These are phyloP conservation scores for Macrosteles quadrilineatus DNA, from an alignment of 1,140 invertebrate genomes.

Conservation along the genomic window DNA sequence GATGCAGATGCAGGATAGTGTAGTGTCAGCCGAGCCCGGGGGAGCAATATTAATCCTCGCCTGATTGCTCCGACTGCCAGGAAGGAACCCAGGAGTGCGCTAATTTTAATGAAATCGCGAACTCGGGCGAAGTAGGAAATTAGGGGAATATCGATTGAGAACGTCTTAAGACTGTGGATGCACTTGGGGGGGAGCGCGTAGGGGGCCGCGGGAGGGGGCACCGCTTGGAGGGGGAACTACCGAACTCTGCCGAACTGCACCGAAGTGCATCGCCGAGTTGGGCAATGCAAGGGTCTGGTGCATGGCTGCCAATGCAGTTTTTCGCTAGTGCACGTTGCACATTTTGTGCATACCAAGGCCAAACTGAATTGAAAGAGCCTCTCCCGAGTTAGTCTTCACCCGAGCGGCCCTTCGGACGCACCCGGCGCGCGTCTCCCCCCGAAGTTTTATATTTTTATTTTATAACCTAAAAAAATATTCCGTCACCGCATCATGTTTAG, in stretches of 20 bases:
- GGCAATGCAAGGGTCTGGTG: slow-evolving; percentile 32
- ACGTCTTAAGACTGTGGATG: slow-evolving; percentile 22
- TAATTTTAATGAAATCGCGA: slow-evolving; percentile 27
- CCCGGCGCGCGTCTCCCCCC: slow-evolving; percentile 39
- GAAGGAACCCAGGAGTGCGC: slow-evolving; percentile 14
- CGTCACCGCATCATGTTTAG: not conserved
- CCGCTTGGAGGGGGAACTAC: slow-evolving; percentile 23
- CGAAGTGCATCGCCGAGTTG: slow-evolving; percentile 33
- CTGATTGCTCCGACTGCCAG: not conserved
- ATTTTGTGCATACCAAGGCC: slow-evolving; percentile 32
- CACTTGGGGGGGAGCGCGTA: not conserved
- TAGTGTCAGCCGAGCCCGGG: not conserved
- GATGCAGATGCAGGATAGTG: too few species aligned
- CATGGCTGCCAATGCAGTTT: slow-evolving; percentile 29
- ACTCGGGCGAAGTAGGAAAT: slow-evolving; percentile 20
- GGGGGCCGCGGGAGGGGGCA: not conserved
- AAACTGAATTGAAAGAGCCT: slow-evolving; percentile 16
- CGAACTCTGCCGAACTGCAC: slow-evolving; percentile 30
- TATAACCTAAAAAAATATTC: slow-evolving; percentile 5
- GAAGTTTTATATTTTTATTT: not conserved
- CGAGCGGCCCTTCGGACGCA: slow-evolving; percentile 35
- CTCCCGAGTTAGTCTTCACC: slow-evolving; percentile 8
- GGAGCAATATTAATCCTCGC: not conserved
- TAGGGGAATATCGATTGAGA: slow-evolving; percentile 21
- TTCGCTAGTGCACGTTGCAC: slow-evolving; percentile 30